Conservation (phyloP, 2,797 vertebrate species). For the Danio aesculapii region DNA sequence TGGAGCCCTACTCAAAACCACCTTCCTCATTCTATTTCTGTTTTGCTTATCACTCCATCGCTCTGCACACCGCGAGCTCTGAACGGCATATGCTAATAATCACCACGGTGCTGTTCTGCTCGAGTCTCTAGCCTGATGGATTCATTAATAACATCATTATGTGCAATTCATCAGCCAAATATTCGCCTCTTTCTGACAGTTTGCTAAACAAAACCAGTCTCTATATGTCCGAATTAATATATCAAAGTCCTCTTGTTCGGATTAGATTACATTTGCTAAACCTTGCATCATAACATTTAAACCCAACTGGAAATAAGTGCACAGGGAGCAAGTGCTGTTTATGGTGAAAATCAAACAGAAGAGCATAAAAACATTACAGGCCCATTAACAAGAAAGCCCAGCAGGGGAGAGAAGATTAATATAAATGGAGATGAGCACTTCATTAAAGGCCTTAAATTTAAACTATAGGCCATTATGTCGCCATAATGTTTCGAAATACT, state of each 20-base stretch:
- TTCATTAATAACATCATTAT: conserved; percentile 12
- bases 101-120: background rate
- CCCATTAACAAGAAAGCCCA: background rate
- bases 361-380: background rate
- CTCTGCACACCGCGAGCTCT: background rate
- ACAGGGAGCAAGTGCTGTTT: background rate
- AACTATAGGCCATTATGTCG: conserved; percentile 25
- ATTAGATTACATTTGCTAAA: conserved; percentile 6
- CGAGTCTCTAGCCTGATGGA: background rate
- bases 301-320: background rate
- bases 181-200: conserved; percentile 6
- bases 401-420: conserved; percentile 10
- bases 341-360: background rate
- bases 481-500: conserved; percentile 26
- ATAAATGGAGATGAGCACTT: conserved; percentile 26
- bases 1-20: background rate
- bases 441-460: conserved; percentile 26
- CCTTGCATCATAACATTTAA: background rate
- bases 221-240: background rate
- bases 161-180: conserved; percentile 29
- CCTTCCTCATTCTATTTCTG: background rate
- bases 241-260: background rate
- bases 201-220: background rate
- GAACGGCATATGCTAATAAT: background rate
- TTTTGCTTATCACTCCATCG: background rate